phyloP scores from a whole-genome alignment of 1,140 invertebrate genomes.

The Potamilus streckersoni region DNA sequence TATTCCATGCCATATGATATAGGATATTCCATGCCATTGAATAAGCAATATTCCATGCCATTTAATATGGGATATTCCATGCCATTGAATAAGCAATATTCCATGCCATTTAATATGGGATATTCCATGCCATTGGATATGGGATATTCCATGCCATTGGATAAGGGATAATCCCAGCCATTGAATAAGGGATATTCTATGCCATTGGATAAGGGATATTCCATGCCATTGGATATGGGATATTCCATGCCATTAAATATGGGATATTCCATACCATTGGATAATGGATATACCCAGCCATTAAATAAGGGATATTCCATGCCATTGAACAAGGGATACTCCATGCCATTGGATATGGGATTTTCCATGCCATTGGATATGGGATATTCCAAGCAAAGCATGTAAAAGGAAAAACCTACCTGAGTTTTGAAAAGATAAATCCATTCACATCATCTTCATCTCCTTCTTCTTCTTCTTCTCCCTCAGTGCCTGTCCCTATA shows the following conservation, averaged over 20 bases:
- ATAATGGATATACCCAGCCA: not conserved
- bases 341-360: not conserved
- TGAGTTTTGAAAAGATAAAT: conserved; percentile 81
- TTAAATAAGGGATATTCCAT: too few species aligned
- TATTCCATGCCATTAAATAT: too few species aligned
- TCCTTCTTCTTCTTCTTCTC: conserved; percentile 63
- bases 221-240: not conserved
- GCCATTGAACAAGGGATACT: not conserved
- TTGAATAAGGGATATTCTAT: too few species aligned
- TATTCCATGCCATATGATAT: too few species aligned
- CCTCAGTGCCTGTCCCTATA: conserved; percentile 39
- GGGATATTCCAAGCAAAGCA: not conserved
- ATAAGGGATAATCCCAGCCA: not conserved
- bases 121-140: not conserved
- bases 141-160: not conserved
- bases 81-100: not conserved
- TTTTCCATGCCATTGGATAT: not conserved
- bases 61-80: not conserved
- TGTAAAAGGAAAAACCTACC: conserved; percentile 37
- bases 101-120: not conserved
- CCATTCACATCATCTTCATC: conserved; percentile 84
- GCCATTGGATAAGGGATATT: not conserved
- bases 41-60: not conserved
- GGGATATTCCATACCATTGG: too few species aligned
- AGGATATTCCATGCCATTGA: not conserved